phyloP scores from a whole-genome alignment of 2,113 vertebrate species.

The Cepphus grylle region DNA sequence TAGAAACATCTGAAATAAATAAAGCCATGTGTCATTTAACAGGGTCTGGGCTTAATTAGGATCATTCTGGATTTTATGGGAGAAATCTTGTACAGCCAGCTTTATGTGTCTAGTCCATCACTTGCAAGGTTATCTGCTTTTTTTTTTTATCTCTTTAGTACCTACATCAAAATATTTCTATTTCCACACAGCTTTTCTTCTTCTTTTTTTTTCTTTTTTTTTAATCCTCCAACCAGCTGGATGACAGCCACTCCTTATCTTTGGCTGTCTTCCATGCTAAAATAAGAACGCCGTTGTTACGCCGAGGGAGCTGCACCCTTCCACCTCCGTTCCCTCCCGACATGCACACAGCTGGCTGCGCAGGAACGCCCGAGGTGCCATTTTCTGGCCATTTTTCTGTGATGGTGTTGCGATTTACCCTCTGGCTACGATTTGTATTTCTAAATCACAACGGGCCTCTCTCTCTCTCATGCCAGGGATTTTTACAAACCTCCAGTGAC shows the following conservation, averaged over 20 bases:
- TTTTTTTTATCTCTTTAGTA: neutral
- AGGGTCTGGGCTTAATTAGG: conserved; percentile 55
- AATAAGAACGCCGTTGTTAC: conserved; percentile 27
- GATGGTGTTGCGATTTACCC: neutral
- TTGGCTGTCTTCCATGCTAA: conserved; percentile 56
- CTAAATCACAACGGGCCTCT: neutral
- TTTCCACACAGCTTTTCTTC: neutral
- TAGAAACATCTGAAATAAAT: conserved; percentile 68
- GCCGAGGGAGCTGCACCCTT: conserved; percentile 49
- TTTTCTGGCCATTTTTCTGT: neutral
- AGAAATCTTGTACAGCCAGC: conserved; percentile 16
- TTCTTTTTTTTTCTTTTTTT: neutral
- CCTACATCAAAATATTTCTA: conserved; percentile 21
- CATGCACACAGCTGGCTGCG: neutral
- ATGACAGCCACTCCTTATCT: conserved; percentile 60
- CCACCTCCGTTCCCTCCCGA: conserved; percentile 18
- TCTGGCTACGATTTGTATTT: neutral
- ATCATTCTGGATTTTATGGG: conserved; percentile 34
- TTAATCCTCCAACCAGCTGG: neutral
- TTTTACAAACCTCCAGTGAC: neutral
- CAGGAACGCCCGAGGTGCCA: neutral
- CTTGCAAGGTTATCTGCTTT: neutral
- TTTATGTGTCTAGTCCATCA: neutral
- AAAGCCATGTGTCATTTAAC: conserved; percentile 47
- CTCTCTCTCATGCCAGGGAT: neutral